Evolutionary conservation across 2,888 invertebrate species (phyloP), one percentile per base, ranked within the genome.

Genomic region (Epinotia demarniana): DNA sequence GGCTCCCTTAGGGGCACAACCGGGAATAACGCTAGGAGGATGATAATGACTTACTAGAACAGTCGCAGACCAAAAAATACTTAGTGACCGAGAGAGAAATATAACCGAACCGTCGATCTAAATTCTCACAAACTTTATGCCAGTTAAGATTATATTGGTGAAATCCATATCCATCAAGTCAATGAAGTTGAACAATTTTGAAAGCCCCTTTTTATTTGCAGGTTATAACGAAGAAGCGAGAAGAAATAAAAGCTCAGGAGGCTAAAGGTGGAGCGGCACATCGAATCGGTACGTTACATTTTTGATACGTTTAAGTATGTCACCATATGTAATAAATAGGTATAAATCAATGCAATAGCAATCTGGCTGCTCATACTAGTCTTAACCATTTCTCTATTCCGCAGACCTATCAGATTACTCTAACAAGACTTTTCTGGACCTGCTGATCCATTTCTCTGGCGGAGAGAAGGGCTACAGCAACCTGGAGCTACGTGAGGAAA

Each of bases 401-500:
- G 5, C 81, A 92, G 92, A 87, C 83, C 79, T 92, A 77, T 81
- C 78, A 39, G 79, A 78, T 43, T 92, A 92, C 78, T 89, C 86
- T 77, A 90, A 83, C 39, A 94, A 93, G 82, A 92, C 94, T 0
- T 95, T 96, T 81, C 83, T 95, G 72, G 95, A 96, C 77, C 83
- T 95, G 8, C 82, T 95, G 16, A 93, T 96, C 77, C 87, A 91
- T 18, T 81, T 94, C 5, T 94, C 95, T 49, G 92, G 94, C 0
- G 90, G 90, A 9, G 94, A 94, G 9, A 90, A 85, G 0, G 94
- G 94, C 27, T 95, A 95, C 58, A 94, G 91, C 0, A 90, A 95
- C 78, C 80, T 89, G 53, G 95, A 96, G 78, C 79, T 96, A 3
- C 86, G 95, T 73, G 95, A 96, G 79, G 95, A 96, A 86, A 91